These are phyloP conservation scores for Aproaerema taeniolella DNA, from an alignment of 2,888 invertebrate genomes.

Conservation along the genomic window DNA sequence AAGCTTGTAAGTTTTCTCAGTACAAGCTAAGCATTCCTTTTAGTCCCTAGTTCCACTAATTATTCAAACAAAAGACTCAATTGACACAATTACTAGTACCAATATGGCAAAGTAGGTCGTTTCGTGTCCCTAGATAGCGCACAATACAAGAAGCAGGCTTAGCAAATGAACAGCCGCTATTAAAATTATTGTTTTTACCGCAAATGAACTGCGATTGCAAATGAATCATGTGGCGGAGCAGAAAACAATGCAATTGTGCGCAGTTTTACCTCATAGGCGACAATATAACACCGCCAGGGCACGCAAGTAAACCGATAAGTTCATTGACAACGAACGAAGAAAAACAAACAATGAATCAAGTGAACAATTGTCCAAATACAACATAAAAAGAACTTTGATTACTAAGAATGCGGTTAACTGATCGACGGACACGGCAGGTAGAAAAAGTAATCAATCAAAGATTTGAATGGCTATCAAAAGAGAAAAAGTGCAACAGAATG, in stretches of 20 bases:
- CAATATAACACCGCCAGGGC: neutral
- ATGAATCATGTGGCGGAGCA: slow-evolving; percentile 28
- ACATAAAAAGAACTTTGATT: too few species aligned
- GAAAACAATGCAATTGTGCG: slow-evolving; percentile 22
- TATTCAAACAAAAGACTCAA: slow-evolving; percentile 20
- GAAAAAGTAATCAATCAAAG: too few species aligned
- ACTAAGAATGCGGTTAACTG: too few species aligned
- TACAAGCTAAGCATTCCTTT: too few species aligned
- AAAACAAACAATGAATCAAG: neutral
- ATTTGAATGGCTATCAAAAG: too few species aligned
- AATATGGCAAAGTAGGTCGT: slow-evolving; percentile 33
- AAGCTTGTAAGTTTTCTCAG: too few species aligned
- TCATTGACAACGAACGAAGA: slow-evolving; percentile 1
- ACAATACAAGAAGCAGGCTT: slow-evolving; percentile 30
- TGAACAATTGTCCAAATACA: slow-evolving; percentile 1
- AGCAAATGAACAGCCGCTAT: slow-evolving; percentile 19
- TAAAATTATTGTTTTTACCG: slow-evolving; percentile 17
- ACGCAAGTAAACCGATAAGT: neutral
- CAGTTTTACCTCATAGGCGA: slow-evolving; percentile 21
- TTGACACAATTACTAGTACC: slow-evolving; percentile 17
- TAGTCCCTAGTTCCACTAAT: too few species aligned
- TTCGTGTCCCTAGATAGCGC: slow-evolving; percentile 29
- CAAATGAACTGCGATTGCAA: slow-evolving; percentile 22
- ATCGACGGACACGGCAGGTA: too few species aligned
- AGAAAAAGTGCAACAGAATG: too few species aligned